phyloP scores from a whole-genome alignment of 2,113 vertebrate species.

The Muntiacus muntjak region DNA sequence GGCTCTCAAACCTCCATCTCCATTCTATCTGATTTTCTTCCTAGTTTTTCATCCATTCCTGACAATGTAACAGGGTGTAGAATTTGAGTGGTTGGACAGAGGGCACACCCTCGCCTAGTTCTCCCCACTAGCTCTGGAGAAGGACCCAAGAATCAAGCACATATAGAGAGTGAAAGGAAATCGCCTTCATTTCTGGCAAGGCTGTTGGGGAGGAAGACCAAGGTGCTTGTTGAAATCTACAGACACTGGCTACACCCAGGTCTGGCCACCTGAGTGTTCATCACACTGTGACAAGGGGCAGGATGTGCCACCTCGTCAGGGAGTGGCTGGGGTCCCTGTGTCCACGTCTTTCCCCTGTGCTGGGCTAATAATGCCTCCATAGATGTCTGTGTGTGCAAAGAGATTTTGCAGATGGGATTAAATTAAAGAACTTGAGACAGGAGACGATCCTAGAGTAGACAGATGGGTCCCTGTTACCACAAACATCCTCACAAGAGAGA shows the following conservation, averaged over 20 bases:
- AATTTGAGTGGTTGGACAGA: fast-evolving
- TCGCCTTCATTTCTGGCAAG: fast-evolving
- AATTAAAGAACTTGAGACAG: background rate
- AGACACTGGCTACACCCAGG: background rate
- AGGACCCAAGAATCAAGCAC: fast-evolving
- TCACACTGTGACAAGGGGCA: background rate
- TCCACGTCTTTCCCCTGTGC: background rate
- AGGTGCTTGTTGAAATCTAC: too few relatives aligned
- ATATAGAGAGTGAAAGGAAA: background rate
- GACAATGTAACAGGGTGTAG: fast-evolving
- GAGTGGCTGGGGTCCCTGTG: fast-evolving
- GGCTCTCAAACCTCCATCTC: fast-evolving
- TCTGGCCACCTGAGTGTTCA: fast-evolving
- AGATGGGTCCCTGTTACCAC: fast-evolving
- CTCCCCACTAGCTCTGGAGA: fast-evolving
- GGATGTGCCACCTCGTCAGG: too few relatives aligned
- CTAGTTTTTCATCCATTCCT: fast-evolving
- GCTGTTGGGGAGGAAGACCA: fast-evolving
- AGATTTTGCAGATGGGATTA: too few relatives aligned
- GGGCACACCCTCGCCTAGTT: fast-evolving
- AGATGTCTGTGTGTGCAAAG: fast-evolving
- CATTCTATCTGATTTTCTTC: fast-evolving
- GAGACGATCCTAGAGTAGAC: fast-evolving
- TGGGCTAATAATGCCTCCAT: fast-evolving
- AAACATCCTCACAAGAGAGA: background rate